A percentile compares a stretch with the other conserved stretches of the same genome.
Conservation (phyloP, 2,113 vertebrate genomes). For the Polypterus bichir region DNA sequence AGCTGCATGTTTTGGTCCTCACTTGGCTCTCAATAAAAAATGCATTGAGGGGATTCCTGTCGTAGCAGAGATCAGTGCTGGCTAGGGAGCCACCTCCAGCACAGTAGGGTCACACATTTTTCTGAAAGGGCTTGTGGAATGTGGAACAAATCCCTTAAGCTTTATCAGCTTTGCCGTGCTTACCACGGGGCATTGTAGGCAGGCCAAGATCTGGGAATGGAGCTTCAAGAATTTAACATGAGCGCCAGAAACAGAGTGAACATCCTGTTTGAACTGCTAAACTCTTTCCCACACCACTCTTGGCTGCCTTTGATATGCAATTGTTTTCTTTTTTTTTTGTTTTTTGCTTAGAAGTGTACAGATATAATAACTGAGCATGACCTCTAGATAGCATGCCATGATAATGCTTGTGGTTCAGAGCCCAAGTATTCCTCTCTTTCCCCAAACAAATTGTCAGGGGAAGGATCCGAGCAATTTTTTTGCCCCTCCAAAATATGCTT, state of each 20-base stretch:
- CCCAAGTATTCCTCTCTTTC: too few species aligned
- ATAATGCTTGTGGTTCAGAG: neutral
- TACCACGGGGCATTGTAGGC: constrained; percentile 35
- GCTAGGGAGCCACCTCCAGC: constrained; percentile 31
- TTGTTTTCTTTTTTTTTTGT: constrained; percentile 5
- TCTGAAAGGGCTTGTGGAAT: constrained; percentile 46
- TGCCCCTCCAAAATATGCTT: too few species aligned
- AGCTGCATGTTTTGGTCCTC: too few species aligned
- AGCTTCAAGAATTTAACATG: constrained; percentile 50
- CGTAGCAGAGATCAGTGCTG: constrained; percentile 19
- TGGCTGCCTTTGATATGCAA: constrained; percentile 34
- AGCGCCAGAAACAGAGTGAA: constrained; percentile 49
- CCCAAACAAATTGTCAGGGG: too few species aligned
- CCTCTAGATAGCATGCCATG: neutral
- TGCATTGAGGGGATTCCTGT: constrained; percentile 24
- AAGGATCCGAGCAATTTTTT: too few species aligned
- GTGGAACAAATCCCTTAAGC: constrained; percentile 59
- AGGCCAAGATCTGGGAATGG: constrained; percentile 35
- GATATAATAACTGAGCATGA: neutral
- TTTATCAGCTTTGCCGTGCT: constrained; percentile 34
- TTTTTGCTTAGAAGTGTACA: neutral
- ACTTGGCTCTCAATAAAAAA: neutral
- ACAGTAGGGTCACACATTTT: constrained; percentile 37
- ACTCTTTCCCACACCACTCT: constrained; percentile 27
- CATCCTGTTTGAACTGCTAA: constrained; percentile 45